Evolutionary conservation across 2,113 vertebrate species (phyloP), one percentile per base, ranked within the genome.

Genomic region (Amblyopsis rosae): DNA sequence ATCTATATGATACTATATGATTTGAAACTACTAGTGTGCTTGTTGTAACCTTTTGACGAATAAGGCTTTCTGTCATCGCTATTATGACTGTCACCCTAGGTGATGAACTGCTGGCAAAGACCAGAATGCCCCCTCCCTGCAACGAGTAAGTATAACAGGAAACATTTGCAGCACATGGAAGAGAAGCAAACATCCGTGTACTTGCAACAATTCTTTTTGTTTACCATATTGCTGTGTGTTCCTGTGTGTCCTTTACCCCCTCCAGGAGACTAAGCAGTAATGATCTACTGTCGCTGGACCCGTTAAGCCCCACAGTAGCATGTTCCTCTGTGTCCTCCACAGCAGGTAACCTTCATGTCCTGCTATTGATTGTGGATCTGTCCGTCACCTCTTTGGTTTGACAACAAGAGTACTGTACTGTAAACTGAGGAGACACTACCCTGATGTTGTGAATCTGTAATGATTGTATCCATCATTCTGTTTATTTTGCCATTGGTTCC

Each of bases 201-300:
- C n/a, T 6, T 6, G n/a, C 4, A n/a, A 2, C 53, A 4, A 19
- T 19, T 8, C 9, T 10, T 19, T 57, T 19, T 32, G 16, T 19
- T 19, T 16, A 19, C 55, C 55, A 19, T 9, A 57, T 8, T 57
- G 8, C 35, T 54, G 5, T 51, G 15, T 55, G 6, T 15, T 11
- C 41, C 9, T 61, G 1, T 46, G 56, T 55, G 3, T 62, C 11
- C 70, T 33, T 15, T 11, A 67, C 50, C 59, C 16, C 59, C 54
- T 77, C 48, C 45, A 85, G 80, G 86, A 98, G 94, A 74, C 92
- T 94, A 87, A 92, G 90, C 17, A 95, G 90, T 90, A 96, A 87
- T 75, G 96, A 98, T 78, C 93, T 99, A 33, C 90, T 98, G 66
- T 96, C 95, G 70, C 93, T 96, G 94, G 97, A 99, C 83, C 95